Conservation (phyloP, 2,888 invertebrate genomes). For the Theodoxus fluviatilis region DNA sequence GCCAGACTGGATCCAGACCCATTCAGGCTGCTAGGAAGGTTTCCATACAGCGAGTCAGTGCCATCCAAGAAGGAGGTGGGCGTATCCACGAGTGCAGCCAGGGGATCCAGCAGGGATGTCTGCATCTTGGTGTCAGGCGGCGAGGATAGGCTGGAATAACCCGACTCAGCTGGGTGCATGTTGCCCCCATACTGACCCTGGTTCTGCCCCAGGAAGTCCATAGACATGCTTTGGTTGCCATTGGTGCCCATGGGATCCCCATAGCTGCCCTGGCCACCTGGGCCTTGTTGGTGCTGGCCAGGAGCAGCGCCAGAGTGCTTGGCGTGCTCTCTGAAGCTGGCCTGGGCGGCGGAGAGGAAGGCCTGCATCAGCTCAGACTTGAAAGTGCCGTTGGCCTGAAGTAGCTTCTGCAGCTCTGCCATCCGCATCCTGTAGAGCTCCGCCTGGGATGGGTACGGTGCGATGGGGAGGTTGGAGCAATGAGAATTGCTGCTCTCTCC, state of each 20-base stretch:
- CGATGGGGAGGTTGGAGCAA: conserved; percentile 52
- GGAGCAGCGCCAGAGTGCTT: conserved; percentile 23
- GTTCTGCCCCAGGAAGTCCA: too few relatives aligned
- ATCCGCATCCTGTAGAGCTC: conserved; percentile 57
- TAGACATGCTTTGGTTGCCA: too few relatives aligned
- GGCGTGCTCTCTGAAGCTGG: conserved; percentile 52
- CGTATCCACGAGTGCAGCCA: too few relatives aligned
- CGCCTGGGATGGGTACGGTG: conserved; percentile 59
- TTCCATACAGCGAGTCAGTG: too few relatives aligned
- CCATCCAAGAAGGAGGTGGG: too few relatives aligned
- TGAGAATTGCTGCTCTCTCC: conserved; percentile 42
- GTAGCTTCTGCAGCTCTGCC: conserved; percentile 60
- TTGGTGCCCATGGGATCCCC: too few relatives aligned
- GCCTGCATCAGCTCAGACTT: conserved; percentile 58
- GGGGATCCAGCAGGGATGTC: conserved; percentile 38
- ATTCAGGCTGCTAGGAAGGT: too few relatives aligned
- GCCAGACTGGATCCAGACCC: too few relatives aligned
- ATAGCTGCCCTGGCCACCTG: not conserved
- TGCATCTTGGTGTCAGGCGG: conserved; percentile 47
- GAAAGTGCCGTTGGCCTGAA: conserved; percentile 56
- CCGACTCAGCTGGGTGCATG: too few relatives aligned
- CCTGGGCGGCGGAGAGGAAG: conserved; percentile 53
- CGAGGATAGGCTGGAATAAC: conserved; percentile 47
- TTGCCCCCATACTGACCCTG: too few relatives aligned
- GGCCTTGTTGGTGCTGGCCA: conserved; percentile 8